Percentiles rank a stretch among this genome's conserved stretches.
Conservation (phyloP, 2,888 invertebrate species). For the Bruchidius siliquastri region DNA sequence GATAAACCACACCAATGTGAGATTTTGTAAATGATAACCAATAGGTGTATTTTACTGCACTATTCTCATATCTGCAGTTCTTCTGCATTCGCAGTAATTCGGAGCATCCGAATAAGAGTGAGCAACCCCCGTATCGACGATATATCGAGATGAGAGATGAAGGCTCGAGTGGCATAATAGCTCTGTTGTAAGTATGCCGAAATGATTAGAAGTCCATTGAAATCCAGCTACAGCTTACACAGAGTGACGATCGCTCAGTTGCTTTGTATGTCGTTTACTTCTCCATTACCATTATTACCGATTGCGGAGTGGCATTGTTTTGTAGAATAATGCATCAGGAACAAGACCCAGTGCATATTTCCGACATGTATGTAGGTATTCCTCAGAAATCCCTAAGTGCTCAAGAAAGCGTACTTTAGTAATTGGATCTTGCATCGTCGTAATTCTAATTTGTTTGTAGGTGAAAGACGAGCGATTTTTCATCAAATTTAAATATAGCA, state of each 20-base stretch:
- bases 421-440: too few relatives aligned
- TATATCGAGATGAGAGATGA: background rate
- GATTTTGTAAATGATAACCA: too few relatives aligned
- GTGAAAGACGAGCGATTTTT: too few relatives aligned
- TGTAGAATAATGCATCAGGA: background rate
- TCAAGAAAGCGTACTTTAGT: too few relatives aligned
- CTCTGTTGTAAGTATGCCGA: background rate
- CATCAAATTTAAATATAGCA: too few relatives aligned
- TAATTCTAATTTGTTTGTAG: too few relatives aligned
- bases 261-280: background rate
- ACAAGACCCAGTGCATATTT: too few relatives aligned
- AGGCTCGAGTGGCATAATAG: background rate
- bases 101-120: background rate
- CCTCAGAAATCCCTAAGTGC: too few relatives aligned
- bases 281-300: background rate
- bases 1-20: too few relatives aligned
- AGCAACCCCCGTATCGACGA: background rate
- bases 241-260: background rate
- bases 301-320: background rate
- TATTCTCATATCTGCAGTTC: background rate
- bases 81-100: background rate
- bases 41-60: background rate
- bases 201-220: background rate
- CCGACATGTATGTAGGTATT: too few relatives aligned
- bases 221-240: background rate